Evolutionary conservation across 2,113 vertebrate genomes (phyloP).

Genomic region (Oxyruncus cristatus): DNA sequence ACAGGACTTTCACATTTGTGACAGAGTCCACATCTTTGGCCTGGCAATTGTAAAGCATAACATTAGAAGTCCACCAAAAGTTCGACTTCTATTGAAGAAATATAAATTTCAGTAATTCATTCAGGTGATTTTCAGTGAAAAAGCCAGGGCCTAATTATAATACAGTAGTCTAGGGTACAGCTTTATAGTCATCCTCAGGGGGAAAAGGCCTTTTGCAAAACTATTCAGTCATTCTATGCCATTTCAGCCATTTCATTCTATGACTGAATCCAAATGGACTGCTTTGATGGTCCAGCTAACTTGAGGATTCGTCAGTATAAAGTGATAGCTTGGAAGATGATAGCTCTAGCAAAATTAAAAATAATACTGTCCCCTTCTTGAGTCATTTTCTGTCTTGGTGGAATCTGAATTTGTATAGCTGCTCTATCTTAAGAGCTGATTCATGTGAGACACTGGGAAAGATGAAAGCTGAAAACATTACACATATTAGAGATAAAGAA

Average conservation of each 20-base stretch:
- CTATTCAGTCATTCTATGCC: not conserved
- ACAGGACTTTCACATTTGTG: not conserved
- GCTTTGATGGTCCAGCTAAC: not conserved
- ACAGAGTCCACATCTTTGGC: not conserved
- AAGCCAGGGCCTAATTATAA: not conserved
- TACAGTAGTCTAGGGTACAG: not conserved
- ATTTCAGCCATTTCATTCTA: too few species aligned
- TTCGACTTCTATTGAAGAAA: not conserved
- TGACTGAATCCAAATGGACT: not conserved
- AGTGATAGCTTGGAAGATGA: not conserved
- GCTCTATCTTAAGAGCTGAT: not conserved
- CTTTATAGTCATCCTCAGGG: not conserved
- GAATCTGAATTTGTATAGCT: not conserved
- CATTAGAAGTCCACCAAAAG: too few species aligned
- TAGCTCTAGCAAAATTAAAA: not conserved
- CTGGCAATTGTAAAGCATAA: not conserved
- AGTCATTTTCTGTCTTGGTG: not conserved
- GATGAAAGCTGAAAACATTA: not conserved
- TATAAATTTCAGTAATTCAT: not conserved
- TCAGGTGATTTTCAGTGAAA: not conserved
- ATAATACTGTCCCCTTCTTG: not conserved
- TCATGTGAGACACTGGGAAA: not conserved
- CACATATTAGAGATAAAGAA: not conserved
- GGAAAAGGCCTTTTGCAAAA: not conserved
- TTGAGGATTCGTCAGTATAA: not conserved